Percentiles rank a stretch among this genome's conserved stretches.
Evolutionary conservation across 2,797 vertebrate species (phyloP).

Genomic region (Hozukius guyotensis): DNA sequence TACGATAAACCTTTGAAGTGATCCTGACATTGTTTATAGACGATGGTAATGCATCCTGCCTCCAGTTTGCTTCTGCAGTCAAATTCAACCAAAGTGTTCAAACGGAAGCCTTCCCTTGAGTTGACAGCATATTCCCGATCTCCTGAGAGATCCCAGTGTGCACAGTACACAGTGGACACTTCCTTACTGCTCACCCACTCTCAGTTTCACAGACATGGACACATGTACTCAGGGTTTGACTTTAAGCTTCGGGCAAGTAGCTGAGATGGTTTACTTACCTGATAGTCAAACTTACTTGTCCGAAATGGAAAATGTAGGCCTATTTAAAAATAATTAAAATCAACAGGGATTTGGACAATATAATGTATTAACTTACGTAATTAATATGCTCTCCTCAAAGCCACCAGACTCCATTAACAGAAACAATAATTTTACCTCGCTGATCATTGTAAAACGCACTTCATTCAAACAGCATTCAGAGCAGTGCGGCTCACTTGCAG

Average conservation of each 20-base stretch:
- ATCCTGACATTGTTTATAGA: conserved; percentile 18
- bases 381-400: too few relatives aligned
- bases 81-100: neutral
- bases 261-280: too few relatives aligned
- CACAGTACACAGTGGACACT: neutral
- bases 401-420: too few relatives aligned
- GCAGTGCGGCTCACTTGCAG: neutral
- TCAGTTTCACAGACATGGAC: conserved; percentile 7
- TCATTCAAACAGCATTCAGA: neutral
- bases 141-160: conserved; percentile 12
- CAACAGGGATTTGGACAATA: too few relatives aligned
- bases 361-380: too few relatives aligned
- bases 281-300: too few relatives aligned
- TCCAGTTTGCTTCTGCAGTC: conserved; percentile 24
- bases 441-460: too few relatives aligned
- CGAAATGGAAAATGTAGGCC: too few relatives aligned
- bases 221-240: neutral
- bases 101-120: conserved; percentile 1
- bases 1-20: neutral
- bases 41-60: neutral
- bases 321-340: too few relatives aligned
- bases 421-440: too few relatives aligned
- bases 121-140: conserved; percentile 27
- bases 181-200: conserved; percentile 1
- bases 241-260: too few relatives aligned